Base-by-base conservation (phyloP, 2,888 invertebrate genomes). In the Caenorhabditis zanzibari region DNA sequence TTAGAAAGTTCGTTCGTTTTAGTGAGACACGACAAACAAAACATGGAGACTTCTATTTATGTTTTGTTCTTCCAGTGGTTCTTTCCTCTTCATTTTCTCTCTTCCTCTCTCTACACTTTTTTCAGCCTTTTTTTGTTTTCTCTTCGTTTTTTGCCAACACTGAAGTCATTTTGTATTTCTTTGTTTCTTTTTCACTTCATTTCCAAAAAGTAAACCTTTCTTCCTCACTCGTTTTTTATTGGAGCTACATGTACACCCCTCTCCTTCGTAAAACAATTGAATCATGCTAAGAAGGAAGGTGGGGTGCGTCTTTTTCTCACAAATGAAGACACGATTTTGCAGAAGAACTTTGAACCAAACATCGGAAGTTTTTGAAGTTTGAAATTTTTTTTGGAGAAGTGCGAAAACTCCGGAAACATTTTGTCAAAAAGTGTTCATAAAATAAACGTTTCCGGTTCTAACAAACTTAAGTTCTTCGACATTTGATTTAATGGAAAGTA, bases 1-100 rank as follows among this genome's bases (percentile, higher is more conserved):
- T 41, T 64, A 74, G 22, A 74, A 74, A 64, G 56, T 74, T 74
- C 44, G 56, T 61, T 74, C 47, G 59, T 72, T 47, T 61, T 22
- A 49, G 32, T 19, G 49, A 64, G 32, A 64, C 64, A 22, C 47
- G 28, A 44, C 32, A 6, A 12, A 38, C n/a, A 47, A 47, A 47
- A 47, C 0, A 16, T 1, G 1, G 14, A 14, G 14, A n/a, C 47
- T 66, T 66, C 49, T 64, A 64, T 47, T 49, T 32, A 64, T 66
- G 32, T 66, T 66, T 61, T 32, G 49, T 56, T 59, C 49, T 58
- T n/a, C n/a, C 14, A 14, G 10, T 19, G 35, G 22, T 44, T 61
- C 32, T 22, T 24, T 56, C 54, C 9, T 14, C 32, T 28, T 16
- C 26, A 26, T 59, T 54, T 26, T 54, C 14, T 24, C 19, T 22